Evolutionary conservation across 2,797 vertebrate species (phyloP).

Genomic region (Sebastes nivosus): DNA sequence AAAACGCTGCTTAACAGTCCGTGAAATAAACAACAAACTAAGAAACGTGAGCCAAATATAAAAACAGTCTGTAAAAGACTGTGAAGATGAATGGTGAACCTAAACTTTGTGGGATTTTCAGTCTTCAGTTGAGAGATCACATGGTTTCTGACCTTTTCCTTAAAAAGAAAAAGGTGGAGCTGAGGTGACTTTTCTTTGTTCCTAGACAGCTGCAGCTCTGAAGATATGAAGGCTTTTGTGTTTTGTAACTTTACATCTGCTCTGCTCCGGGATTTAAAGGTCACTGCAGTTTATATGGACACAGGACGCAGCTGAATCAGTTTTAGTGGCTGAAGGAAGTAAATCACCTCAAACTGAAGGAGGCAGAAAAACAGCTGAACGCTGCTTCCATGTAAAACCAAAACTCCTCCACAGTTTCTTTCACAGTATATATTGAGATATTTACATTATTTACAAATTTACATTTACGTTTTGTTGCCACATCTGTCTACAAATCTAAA

Average conservation of each 20-base stretch:
- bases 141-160: constrained; percentile 1
- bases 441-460: background rate
- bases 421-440: background rate
- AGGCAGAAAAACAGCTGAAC: background rate
- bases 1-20: constrained; percentile 19
- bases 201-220: background rate
- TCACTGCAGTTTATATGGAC: background rate
- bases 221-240: background rate
- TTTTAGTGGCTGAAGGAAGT: background rate
- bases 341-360: background rate
- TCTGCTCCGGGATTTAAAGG: constrained; percentile 10
- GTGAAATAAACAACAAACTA: constrained; percentile 33
- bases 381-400: background rate
- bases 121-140: background rate
- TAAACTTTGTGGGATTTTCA: background rate
- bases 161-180: background rate
- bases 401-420: background rate
- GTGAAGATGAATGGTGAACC: background rate
- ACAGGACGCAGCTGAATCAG: background rate
- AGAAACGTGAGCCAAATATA: background rate
- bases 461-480: background rate
- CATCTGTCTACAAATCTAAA: background rate
- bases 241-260: background rate
- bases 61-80: background rate
- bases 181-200: background rate